Evolutionary conservation across 2,888 invertebrate species (phyloP), one percentile per base, ranked within the genome.

Genomic region (Phragmatobia fuliginosa): DNA sequence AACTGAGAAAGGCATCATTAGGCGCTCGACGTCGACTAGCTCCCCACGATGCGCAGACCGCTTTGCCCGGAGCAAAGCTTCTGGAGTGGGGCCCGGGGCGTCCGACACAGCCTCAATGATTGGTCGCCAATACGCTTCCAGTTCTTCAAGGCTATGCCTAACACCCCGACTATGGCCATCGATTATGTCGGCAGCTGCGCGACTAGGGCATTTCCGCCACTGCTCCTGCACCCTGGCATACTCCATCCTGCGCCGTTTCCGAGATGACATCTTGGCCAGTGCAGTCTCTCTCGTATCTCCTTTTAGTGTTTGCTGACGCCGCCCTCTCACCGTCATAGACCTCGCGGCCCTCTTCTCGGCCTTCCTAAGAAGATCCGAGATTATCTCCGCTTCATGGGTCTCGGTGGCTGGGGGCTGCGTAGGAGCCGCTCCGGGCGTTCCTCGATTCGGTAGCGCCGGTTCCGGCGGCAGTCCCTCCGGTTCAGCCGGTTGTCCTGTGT

Each of bases 41-140:
- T 21, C 8, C 2, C 49, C 49, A n/a, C n/a, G 2, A 5, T n/a
- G 10, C n/a, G 7, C 49, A 3, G 49, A 49, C 6, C 1, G n/a
- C 31, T 28, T 1, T 32, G 64, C 65, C 68, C 45, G 68, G 62
- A 62, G 67, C 67, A 32, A 21, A 11, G 33, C 60, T n/a, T 18
- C 33, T n/a, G 32, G 10, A 18, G n/a, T 21, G 59, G 75, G 75
- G 32, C 72, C 75, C 11, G 66, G 63, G 0, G 73, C 71, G 0
- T 60, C 72, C 0, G 76, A 75, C 75, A 76, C 67, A 0, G 68
- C 62, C 56, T 71, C 72, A 49, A 76, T 68, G 58, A 76, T 63
- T 0, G 75, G 76, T 21, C 71, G 71, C 73, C 71, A 75, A 2
- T 68, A 69, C 58, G 73, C 66, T 61, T 76, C 73, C 69, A 75